These are phyloP conservation scores for Chaenogobius annularis DNA, from an alignment of 2,113 vertebrate genomes.

Conservation along the genomic window DNA sequence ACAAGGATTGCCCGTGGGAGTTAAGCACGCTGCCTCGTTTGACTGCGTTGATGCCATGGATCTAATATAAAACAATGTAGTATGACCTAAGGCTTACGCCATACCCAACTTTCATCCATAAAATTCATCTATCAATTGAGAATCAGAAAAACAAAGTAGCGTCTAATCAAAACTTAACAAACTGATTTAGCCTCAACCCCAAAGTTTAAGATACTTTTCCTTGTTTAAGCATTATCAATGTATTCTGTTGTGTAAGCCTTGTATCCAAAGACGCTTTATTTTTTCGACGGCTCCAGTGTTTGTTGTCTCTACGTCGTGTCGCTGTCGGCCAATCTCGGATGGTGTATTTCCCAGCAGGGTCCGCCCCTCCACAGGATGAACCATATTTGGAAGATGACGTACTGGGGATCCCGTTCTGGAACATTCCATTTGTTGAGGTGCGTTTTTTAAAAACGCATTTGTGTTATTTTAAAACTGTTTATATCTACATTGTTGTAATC, in stretches of 20 bases:
- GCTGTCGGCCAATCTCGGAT: slow-evolving; percentile 46
- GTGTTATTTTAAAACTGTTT: not conserved
- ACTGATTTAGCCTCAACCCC: not conserved
- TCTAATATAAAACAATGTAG: too few relatives aligned
- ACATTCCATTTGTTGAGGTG: slow-evolving; percentile 61
- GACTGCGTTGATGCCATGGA: not conserved
- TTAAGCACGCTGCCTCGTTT: too few relatives aligned
- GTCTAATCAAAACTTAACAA: not conserved
- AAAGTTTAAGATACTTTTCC: not conserved
- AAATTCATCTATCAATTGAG: too few relatives aligned
- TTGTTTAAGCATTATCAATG: slow-evolving; percentile 24
- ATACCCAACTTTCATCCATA: too few relatives aligned
- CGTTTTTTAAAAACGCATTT: not conserved
- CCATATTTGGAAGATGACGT: slow-evolving; percentile 82
- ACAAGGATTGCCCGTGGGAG: slow-evolving; percentile 40
- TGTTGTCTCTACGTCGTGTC: slow-evolving; percentile 65
- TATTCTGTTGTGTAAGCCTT: slow-evolving; percentile 18
- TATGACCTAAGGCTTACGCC: too few relatives aligned
- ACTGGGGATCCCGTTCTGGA: slow-evolving; percentile 77
- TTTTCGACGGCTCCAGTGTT: slow-evolving; percentile 59
- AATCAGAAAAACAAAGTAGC: too few relatives aligned
- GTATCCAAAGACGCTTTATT: slow-evolving; percentile 35
- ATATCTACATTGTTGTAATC: fast-evolving
- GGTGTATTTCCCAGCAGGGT: slow-evolving; percentile 70
- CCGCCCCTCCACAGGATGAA: slow-evolving; percentile 78